phyloP scores from a whole-genome alignment of 2,113 vertebrate species.

The Pachyramphus minor region DNA sequence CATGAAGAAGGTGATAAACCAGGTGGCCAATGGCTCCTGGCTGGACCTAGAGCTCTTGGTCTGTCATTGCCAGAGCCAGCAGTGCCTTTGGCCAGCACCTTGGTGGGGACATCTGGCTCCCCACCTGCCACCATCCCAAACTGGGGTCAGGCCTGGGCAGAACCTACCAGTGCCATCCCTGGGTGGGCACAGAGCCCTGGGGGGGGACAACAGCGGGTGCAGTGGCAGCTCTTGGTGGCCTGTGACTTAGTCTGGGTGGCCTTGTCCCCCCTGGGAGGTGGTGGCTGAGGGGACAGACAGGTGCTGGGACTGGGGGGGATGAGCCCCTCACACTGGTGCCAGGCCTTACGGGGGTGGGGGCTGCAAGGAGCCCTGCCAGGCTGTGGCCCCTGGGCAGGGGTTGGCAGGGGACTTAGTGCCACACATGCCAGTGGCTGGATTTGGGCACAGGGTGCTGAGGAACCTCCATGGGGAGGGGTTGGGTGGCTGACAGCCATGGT shows the following conservation, averaged over 20 bases:
- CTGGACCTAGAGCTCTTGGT: neutral
- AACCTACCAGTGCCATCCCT: neutral
- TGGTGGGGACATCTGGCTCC: neutral
- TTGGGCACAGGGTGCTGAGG: neutral
- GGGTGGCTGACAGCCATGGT: rapidly evolving
- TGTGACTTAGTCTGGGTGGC: neutral
- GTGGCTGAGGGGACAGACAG: rapidly evolving
- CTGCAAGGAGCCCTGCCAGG: neutral
- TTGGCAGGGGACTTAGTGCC: rapidly evolving
- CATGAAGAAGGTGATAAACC: neutral
- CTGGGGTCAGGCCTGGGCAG: neutral
- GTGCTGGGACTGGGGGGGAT: rapidly evolving
- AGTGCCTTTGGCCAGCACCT: neutral
- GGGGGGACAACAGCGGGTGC: no score
- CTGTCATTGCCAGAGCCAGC: neutral
- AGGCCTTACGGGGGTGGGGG: no score
- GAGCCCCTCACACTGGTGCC: rapidly evolving
- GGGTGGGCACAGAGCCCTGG: neutral
- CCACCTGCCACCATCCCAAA: neutral
- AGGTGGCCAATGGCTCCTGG: rapidly evolving
- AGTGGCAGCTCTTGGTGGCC: neutral
- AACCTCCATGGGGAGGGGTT: rapidly evolving
- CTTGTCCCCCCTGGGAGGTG: neutral
- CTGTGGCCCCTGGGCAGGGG: neutral
- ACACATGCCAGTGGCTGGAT: neutral